Percentiles rank a stretch among this genome's conserved stretches.
These are phyloP conservation scores for Drosophila melanica DNA, from an alignment of 1,140 invertebrate genomes.

Conservation along the genomic window DNA sequence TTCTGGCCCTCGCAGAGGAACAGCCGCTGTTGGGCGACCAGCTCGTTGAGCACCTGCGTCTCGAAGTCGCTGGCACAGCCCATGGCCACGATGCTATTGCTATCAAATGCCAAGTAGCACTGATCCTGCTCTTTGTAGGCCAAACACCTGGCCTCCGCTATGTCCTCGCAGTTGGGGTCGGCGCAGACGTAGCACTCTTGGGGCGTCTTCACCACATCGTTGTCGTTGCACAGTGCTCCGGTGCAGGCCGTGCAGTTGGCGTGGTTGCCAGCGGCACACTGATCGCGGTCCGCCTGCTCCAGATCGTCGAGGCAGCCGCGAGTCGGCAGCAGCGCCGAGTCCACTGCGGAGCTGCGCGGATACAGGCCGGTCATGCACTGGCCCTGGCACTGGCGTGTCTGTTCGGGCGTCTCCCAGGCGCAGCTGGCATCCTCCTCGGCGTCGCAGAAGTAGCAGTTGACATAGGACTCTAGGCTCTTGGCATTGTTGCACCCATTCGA, in stretches of 20 bases:
- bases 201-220: conserved; percentile 42
- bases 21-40: conserved; percentile 62
- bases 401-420: conserved; percentile 35
- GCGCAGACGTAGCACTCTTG: conserved; percentile 63
- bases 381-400: conserved; percentile 64
- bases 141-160: conserved; percentile 24
- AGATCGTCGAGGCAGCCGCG: conserved; percentile 77
- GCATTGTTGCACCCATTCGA: conserved; percentile 74
- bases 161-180: conserved; percentile 41
- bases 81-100: conserved; percentile 46
- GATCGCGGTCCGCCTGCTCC: conserved; percentile 49
- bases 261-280: conserved; percentile 53
- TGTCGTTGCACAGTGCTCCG: conserved; percentile 55
- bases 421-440: conserved; percentile 44
- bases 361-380: conserved; percentile 73
- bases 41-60: conserved; percentile 46
- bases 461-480: conserved; percentile 38
- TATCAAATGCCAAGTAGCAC: conserved; percentile 66
- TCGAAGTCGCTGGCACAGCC: conserved; percentile 77
- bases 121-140: conserved; percentile 61
- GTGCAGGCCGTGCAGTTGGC: conserved; percentile 55
- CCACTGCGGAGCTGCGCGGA: conserved; percentile 64
- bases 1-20: conserved; percentile 59
- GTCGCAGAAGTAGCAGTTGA: conserved; percentile 75
- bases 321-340: conserved; percentile 62